phyloP scores from a whole-genome alignment of 2,113 vertebrate species.

The Pterocles burchelli region DNA sequence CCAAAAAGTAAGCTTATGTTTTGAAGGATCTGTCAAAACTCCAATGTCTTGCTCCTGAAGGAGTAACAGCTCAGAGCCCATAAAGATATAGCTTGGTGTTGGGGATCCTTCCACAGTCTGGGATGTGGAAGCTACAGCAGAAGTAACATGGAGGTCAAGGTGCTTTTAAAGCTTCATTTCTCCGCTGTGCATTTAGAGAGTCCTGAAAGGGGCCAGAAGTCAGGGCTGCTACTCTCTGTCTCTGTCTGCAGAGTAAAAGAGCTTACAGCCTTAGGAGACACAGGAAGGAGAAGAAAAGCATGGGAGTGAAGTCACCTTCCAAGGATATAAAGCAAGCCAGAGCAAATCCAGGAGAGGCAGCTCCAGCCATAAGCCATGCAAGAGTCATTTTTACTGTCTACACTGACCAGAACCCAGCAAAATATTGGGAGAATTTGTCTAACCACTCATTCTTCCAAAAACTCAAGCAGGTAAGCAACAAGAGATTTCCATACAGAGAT shows the following conservation, averaged over 20 bases:
- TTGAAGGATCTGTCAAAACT: not conserved
- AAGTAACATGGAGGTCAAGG: accelerated
- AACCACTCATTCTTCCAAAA: not conserved
- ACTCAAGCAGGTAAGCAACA: not conserved
- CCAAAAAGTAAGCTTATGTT: not conserved
- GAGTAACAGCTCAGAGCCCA: not conserved
- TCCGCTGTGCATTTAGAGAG: not conserved
- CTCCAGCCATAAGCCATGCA: not conserved
- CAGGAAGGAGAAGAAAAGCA: not conserved
- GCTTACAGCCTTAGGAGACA: not conserved
- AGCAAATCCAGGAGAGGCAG: not conserved
- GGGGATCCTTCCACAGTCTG: not conserved
- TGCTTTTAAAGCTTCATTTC: not conserved
- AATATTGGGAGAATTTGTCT: not conserved
- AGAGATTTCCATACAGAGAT: not conserved
- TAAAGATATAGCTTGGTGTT: not conserved
- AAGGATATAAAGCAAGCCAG: not conserved
- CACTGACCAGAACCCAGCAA: not conserved
- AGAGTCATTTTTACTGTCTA: not conserved
- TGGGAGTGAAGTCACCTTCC: not conserved
- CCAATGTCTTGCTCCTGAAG: not conserved
- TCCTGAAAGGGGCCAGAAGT: not conserved
- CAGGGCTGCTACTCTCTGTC: not conserved
- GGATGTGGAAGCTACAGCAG: not conserved
- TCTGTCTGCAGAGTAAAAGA: not conserved